Base-by-base conservation (phyloP, 1,140 invertebrate species). In the Nymphalis io region DNA sequence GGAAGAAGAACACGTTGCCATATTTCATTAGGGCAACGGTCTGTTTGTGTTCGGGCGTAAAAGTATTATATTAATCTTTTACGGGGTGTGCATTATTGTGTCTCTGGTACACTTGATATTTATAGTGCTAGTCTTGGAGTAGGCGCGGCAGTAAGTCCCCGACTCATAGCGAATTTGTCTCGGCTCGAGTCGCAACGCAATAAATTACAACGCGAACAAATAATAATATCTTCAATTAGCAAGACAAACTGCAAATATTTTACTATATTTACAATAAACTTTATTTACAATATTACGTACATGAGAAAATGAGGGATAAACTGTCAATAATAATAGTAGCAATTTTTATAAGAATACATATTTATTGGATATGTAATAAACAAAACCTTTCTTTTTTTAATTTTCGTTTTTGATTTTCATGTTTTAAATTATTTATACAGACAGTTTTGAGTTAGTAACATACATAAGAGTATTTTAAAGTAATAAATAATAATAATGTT, bases 51-150 rank as follows among this genome's bases (percentile, higher is more conserved):
- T 71, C 75, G 73, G 70, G 74, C 79, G 79, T 77, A 84, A 87
- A 86, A 87, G 84, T 89, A 83, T 87, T 84, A 84, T 84, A 86
- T 87, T 85, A 87, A 85, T 85, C 84, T 81, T 71, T 69, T 61
- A 83, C 82, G 78, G 63, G 58, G 68, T 75, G 73, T 79, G 73
- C 70, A 74, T 80, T 76, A 82, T 82, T 83, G 80, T 83, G 82
- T 75, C 64, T 74, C 74, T 75, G 72, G 73, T 84, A 79, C 74
- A 76, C 39, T 70, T 73, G 65, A 84, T 84, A 85, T 87, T 85
- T 85, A 64, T 70, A 58, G 60, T 74, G 70, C 58, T 70, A 64
- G 66, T 77, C 73, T n/a, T 55, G 76, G 80, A 76, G 77, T 82
- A 81, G 78, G 76, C 77, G 77, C 82, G 70, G 67, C 58, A 27